Percentiles rank a stretch among this genome's conserved stretches.
Conservation (phyloP, 2,888 invertebrate species). For the Bellardia bayeri region DNA sequence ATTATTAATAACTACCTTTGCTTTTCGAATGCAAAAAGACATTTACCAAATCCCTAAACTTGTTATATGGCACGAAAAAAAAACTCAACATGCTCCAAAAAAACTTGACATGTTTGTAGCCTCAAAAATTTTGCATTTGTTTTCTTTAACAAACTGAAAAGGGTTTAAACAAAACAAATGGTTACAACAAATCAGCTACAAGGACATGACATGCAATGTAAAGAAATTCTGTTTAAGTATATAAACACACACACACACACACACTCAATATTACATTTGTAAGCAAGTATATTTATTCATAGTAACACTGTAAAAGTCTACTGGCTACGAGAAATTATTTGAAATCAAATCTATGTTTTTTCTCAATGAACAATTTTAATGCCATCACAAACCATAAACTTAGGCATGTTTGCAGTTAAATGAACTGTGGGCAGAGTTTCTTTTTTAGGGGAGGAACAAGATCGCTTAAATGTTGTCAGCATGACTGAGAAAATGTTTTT, state of each 20-base stretch:
- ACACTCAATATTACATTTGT: background rate
- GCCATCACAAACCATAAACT: slow-evolving; percentile 5
- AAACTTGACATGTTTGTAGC: slow-evolving; percentile 42
- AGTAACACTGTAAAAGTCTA: background rate
- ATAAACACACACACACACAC: background rate
- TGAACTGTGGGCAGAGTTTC: background rate
- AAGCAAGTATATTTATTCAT: background rate
- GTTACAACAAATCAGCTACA: slow-evolving; percentile 53
- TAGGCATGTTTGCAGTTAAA: background rate
- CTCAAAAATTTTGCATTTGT: background rate
- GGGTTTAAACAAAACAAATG: slow-evolving; percentile 36
- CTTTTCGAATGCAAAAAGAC: background rate
- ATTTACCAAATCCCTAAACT: slow-evolving; percentile 13
- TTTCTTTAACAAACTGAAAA: background rate
- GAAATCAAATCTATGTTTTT: slow-evolving; percentile 9
- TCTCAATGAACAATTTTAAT: slow-evolving; percentile 24
- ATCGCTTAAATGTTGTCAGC: background rate
- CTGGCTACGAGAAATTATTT: background rate
- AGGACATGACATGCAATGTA: slow-evolving; percentile 43
- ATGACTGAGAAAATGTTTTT: no score
- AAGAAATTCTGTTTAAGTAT: background rate
- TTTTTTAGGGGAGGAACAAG: background rate
- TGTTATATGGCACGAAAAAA: background rate
- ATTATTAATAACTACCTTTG: slow-evolving; percentile 24
- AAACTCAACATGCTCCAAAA: background rate